Percentiles rank a stretch among this genome's conserved stretches.
Conservation (phyloP, 2,888 invertebrate species). For the Sceliomorpha sp. region DNA sequence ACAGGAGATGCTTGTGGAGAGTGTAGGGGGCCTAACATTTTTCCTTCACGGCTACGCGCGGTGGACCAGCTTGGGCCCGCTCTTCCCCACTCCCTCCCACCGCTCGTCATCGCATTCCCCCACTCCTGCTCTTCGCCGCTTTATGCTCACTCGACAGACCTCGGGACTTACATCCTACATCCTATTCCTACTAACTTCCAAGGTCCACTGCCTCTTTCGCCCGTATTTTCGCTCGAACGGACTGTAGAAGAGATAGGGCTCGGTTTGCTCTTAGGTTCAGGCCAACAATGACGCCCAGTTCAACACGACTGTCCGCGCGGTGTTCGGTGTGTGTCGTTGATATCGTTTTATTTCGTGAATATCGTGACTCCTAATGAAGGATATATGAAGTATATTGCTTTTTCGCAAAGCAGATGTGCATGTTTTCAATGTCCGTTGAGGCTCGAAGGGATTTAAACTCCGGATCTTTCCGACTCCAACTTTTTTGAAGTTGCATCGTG, state of each 20-base stretch:
- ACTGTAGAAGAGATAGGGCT: constrained; percentile 73
- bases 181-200: constrained; percentile 66
- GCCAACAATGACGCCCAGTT: constrained; percentile 79
- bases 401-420: background rate
- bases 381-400: constrained; percentile 29
- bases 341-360: background rate
- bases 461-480: background rate
- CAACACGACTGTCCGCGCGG: constrained; percentile 68
- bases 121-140: constrained; percentile 26
- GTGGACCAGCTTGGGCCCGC: constrained; percentile 57
- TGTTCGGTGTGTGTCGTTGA: constrained; percentile 10
- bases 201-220: constrained; percentile 54
- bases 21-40: constrained; percentile 68
- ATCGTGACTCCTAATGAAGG: constrained; percentile 12
- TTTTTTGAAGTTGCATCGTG: background rate
- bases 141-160: constrained; percentile 46
- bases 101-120: constrained; percentile 39
- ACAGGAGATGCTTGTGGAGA: constrained; percentile 61
- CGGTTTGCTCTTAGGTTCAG: constrained; percentile 49
- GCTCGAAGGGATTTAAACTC: background rate
- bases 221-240: constrained; percentile 50
- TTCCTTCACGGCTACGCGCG: constrained; percentile 68
- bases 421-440: background rate
- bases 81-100: constrained; percentile 35
- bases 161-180: constrained; percentile 42